Evolutionary conservation across 1,140 invertebrate species (phyloP), one percentile per base, ranked within the genome.

Genomic region (Euura saliciscinereae): DNA sequence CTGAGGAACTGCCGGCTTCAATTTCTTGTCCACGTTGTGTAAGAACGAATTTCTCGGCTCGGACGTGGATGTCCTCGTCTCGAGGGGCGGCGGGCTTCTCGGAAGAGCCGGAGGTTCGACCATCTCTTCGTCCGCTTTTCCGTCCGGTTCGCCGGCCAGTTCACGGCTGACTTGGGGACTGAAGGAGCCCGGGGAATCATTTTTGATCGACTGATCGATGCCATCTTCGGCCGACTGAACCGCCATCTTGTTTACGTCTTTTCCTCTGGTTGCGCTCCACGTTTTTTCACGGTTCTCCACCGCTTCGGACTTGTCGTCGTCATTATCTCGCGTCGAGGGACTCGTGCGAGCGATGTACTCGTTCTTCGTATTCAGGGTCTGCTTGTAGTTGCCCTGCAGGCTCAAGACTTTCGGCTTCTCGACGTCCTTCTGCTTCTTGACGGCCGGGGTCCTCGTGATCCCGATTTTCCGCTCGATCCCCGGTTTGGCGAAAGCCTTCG

Each of bases 131-230:
- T 95, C 94, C 13, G 93, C 93, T 76, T 92, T 91, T 5, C 94
- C 94, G 76, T 95, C 94, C 0, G 94, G 94, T 76, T 94, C 94
- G 2, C 94, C 94, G 2, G 94, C 94, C 74, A 93, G 86, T 78
- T 95, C 94, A 3, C 94, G 86, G 80, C 92, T 93, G 28, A 89
- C 90, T 65, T 92, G 89, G 11, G 88, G 88, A 43, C 84, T 86
- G 75, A 90, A 90, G 43, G 87, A 85, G 13, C 72, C 72, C 45
- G 11, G 71, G n/a, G 68, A 44, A 68, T 59, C 13, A 65, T 45
- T 3, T 68, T 70, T 65, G 72, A 69, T 59, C 77, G 74, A 44
- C 65, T 28, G 45, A 70, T 73, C 0, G 74, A 73, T n/a, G 80
- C 82, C 0, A 79, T 81, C 8, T 85, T 80, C 81, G 5, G 81